Conservation (phyloP, 1,140 invertebrate genomes). For the Lasioglossum albipes region DNA sequence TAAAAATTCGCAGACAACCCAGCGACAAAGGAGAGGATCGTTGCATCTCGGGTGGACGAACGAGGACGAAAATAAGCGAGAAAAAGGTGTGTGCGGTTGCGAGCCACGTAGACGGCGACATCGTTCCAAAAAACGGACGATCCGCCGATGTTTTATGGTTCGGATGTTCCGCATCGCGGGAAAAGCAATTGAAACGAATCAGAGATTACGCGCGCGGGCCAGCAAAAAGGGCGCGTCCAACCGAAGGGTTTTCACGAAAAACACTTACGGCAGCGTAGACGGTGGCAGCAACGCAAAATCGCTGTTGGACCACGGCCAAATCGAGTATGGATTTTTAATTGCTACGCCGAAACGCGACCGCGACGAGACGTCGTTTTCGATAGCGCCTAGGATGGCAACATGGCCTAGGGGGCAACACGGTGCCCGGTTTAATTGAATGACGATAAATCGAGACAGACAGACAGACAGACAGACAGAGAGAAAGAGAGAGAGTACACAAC, state of each 20-base stretch:
- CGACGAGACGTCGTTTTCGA: conserved; percentile 21
- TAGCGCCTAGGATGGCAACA: too few relatives aligned
- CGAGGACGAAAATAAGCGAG: not conserved
- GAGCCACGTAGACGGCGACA: not conserved
- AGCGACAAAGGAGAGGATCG: not conserved
- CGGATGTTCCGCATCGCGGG: not conserved
- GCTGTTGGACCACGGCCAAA: conserved; percentile 52
- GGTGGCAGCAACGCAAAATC: conserved; percentile 38
- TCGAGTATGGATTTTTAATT: conserved; percentile 66
- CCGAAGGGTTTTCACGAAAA: conserved; percentile 1
- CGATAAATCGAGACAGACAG: conserved; percentile 31
- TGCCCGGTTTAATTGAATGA: conserved; percentile 45
- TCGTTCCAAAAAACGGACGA: not conserved
- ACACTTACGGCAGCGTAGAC: conserved; percentile 11
- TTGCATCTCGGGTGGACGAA: not conserved
- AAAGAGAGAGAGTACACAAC: conserved; percentile 6
- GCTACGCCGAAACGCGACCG: conserved; percentile 31
- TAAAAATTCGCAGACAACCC: not conserved
- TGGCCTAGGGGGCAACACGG: not conserved
- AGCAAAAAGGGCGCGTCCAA: not conserved
- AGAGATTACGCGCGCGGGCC: not conserved
- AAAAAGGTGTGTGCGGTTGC: not conserved
- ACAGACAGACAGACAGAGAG: conserved; percentile 21
- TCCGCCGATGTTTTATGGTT: not conserved
- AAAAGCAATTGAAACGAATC: not conserved